phyloP scores from a whole-genome alignment of 2,888 invertebrate species.

The Orthosia incerta region DNA sequence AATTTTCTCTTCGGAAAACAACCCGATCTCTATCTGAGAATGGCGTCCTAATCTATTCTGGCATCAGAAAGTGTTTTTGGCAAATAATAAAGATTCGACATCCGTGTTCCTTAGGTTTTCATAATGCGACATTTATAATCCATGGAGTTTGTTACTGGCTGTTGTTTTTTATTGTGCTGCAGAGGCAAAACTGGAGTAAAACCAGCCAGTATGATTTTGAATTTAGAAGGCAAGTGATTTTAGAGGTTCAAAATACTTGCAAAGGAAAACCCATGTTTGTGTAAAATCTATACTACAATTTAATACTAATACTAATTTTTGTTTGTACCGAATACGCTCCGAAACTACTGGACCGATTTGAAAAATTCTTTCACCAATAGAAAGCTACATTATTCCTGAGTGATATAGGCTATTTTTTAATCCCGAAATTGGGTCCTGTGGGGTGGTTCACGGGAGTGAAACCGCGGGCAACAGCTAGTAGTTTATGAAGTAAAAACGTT shows the following conservation, averaged over 20 bases:
- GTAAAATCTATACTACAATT: too few relatives aligned
- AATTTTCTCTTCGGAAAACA: constrained; percentile 66
- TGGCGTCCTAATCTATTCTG: constrained; percentile 62
- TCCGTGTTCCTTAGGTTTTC: constrained; percentile 38
- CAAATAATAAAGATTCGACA: constrained; percentile 58
- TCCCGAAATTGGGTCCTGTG: too few relatives aligned
- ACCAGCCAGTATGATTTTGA: constrained; percentile 20
- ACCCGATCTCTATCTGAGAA: constrained; percentile 63
- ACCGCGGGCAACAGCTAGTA: too few relatives aligned
- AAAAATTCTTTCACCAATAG: too few relatives aligned
- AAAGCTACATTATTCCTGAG: too few relatives aligned
- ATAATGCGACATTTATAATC: constrained; percentile 53
- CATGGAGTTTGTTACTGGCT: constrained; percentile 24
- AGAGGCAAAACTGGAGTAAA: neutral
- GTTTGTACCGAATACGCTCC: too few relatives aligned
- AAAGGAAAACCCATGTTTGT: too few relatives aligned
- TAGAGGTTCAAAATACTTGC: neutral
- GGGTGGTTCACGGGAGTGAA: too few relatives aligned
- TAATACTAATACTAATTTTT: too few relatives aligned
- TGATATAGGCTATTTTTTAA: too few relatives aligned
- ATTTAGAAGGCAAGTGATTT: constrained; percentile 11
- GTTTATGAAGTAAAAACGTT: neutral
- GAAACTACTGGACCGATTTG: too few relatives aligned
- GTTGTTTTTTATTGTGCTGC: constrained; percentile 34
- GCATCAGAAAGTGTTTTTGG: constrained; percentile 60